These are phyloP conservation scores for Datnioides undecimradiatus DNA, from an alignment of 2,113 vertebrate species.

Conservation along the genomic window DNA sequence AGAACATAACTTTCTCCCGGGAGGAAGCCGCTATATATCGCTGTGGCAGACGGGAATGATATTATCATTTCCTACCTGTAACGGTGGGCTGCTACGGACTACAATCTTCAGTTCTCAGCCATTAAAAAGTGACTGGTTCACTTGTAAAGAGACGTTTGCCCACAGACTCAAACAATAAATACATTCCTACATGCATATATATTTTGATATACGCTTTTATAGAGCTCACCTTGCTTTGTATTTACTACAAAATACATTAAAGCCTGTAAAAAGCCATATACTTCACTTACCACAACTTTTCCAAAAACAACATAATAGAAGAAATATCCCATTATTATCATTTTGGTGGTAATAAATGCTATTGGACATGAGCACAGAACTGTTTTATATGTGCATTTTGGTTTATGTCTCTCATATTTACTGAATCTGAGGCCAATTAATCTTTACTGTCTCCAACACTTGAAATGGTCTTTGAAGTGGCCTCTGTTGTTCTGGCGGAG, in stretches of 20 bases:
- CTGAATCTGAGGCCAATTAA: too few relatives aligned
- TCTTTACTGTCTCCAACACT: too few relatives aligned
- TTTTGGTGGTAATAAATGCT: too few relatives aligned
- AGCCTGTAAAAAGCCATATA: too few relatives aligned
- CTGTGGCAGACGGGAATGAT: conserved; percentile 3
- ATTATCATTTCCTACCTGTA: background rate
- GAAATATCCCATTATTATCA: too few relatives aligned
- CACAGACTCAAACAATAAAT: background rate
- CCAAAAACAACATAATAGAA: too few relatives aligned
- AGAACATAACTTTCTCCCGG: conserved; percentile 23
- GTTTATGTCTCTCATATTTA: too few relatives aligned
- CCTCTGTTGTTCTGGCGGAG: background rate
- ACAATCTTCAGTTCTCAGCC: background rate
- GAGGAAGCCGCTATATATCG: background rate
- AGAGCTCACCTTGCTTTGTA: background rate
- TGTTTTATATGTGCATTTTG: too few relatives aligned
- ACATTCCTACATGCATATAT: background rate
- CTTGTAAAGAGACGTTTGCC: background rate
- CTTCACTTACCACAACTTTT: too few relatives aligned
- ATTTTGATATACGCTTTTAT: background rate
- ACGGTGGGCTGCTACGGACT: background rate
- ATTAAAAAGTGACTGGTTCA: background rate
- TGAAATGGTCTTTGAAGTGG: background rate
- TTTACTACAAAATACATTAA: background rate
- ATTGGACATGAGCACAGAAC: too few relatives aligned